These are phyloP conservation scores for Hololepta plana DNA, from an alignment of 2,888 invertebrate genomes.

Conservation along the genomic window DNA sequence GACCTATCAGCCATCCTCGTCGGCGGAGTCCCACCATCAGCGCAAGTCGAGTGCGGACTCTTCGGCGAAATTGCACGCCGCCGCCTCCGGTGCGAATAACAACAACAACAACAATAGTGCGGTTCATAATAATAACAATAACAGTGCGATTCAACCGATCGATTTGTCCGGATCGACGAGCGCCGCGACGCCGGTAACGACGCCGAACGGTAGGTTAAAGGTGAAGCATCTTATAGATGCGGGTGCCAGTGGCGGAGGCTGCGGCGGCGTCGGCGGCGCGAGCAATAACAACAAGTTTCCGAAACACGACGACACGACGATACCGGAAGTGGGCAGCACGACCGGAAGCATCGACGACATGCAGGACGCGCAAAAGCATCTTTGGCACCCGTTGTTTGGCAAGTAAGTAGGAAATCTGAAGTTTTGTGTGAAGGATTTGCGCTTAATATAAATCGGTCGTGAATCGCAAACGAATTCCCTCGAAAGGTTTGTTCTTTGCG, in stretches of 20 bases:
- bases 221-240: slow-evolving; percentile 29
- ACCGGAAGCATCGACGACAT: slow-evolving; percentile 37
- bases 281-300: no score
- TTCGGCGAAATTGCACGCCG: slow-evolving; percentile 9
- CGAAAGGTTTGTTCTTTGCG: no score
- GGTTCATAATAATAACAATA: not conserved
- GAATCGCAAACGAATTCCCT: no score
- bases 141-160: slow-evolving; percentile 18
- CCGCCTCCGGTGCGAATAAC: slow-evolving; percentile 5
- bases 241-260: slow-evolving; percentile 6
- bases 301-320: slow-evolving; percentile 28
- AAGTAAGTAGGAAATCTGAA: no score
- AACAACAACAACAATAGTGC: slow-evolving; percentile 3
- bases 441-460: no score
- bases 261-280: no score
- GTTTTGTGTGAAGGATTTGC: no score
- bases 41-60: slow-evolving; percentile 3
- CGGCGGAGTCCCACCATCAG: slow-evolving; percentile 7
- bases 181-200: slow-evolving; percentile 7
- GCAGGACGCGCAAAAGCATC: slow-evolving; percentile 42
- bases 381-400: slow-evolving; percentile 77
- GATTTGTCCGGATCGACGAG: slow-evolving; percentile 25
- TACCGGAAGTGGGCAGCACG: slow-evolving; percentile 45
- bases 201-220: slow-evolving; percentile 19
- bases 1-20: slow-evolving; percentile 9